phyloP scores from a whole-genome alignment of 2,888 invertebrate genomes.

The Drosophila pseudotalamancana region DNA sequence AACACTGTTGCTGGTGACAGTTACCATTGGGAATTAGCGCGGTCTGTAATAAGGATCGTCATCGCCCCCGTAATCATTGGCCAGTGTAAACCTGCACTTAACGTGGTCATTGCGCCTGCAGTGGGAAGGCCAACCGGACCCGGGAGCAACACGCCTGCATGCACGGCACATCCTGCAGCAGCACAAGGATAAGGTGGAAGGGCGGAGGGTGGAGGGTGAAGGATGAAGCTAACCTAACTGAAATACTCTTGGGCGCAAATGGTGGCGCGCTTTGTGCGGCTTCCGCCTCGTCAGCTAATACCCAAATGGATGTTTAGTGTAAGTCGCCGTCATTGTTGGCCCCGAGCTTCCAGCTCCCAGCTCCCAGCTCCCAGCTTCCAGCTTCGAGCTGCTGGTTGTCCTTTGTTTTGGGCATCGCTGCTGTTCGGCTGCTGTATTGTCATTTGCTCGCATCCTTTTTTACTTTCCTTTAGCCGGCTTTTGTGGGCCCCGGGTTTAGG shows the following conservation, averaged over 20 bases:
- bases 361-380: slow-evolving; percentile 1
- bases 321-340: slow-evolving; percentile 54
- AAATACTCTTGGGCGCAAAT: slow-evolving; percentile 71
- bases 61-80: slow-evolving; percentile 77
- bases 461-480: slow-evolving; percentile 54
- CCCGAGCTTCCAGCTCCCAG: neutral
- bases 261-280: slow-evolving; percentile 74
- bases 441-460: slow-evolving; percentile 51
- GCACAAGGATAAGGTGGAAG: neutral
- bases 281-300: slow-evolving; percentile 74
- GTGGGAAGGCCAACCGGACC: slow-evolving; percentile 20
- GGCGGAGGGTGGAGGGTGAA: neutral
- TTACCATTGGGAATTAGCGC: slow-evolving; percentile 78
- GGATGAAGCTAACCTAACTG: slow-evolving; percentile 16
- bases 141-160: slow-evolving; percentile 26
- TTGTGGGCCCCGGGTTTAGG: slow-evolving; percentile 41
- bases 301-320: slow-evolving; percentile 80
- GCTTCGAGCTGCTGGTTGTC: neutral
- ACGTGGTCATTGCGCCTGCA: slow-evolving; percentile 76
- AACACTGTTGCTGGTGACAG: slow-evolving; percentile 68
- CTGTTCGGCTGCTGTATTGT: slow-evolving; percentile 31
- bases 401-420: slow-evolving; percentile 27
- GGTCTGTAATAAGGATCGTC: slow-evolving; percentile 77
- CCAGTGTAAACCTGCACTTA: slow-evolving; percentile 81
- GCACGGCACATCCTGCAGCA: slow-evolving; percentile 7